Evolutionary conservation across 2,113 vertebrate genomes (phyloP).

Genomic region (Carollia perspicillata): DNA sequence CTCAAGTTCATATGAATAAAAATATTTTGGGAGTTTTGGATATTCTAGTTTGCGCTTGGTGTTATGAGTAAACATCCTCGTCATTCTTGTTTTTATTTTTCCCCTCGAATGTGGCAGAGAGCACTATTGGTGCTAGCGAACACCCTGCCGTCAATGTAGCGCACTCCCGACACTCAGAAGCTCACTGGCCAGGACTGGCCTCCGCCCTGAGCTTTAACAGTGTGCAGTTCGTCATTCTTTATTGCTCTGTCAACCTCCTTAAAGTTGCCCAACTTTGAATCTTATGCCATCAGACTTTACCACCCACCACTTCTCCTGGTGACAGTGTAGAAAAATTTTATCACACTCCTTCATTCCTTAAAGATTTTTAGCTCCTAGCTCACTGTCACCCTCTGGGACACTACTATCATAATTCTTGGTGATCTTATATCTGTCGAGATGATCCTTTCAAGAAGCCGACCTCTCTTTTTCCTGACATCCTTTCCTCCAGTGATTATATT

Average conservation of each 20-base stretch:
- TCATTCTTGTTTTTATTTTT: no score
- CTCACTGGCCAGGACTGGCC: no score
- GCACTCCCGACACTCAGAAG: no score
- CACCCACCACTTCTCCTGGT: neutral
- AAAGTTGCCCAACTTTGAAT: neutral
- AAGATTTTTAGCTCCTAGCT: neutral
- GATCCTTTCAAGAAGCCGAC: neutral
- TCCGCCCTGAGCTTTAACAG: no score
- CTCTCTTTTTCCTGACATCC: neutral
- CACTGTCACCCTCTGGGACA: neutral
- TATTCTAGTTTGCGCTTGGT: slow-evolving; percentile 11
- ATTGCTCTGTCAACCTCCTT: neutral
- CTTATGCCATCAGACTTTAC: neutral
- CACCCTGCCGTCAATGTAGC: no score
- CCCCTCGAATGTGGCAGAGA: no score
- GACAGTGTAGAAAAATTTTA: neutral
- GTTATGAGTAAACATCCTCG: neutral
- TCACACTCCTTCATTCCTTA: neutral
- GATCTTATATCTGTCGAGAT: neutral
- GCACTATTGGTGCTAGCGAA: no score
- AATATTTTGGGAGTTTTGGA: neutral
- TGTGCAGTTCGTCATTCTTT: neutral
- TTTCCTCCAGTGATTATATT: neutral
- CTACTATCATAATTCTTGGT: neutral
- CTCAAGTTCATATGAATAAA: neutral